These are phyloP conservation scores for Channa maculata DNA, from an alignment of 2,113 vertebrate species.

Conservation along the genomic window DNA sequence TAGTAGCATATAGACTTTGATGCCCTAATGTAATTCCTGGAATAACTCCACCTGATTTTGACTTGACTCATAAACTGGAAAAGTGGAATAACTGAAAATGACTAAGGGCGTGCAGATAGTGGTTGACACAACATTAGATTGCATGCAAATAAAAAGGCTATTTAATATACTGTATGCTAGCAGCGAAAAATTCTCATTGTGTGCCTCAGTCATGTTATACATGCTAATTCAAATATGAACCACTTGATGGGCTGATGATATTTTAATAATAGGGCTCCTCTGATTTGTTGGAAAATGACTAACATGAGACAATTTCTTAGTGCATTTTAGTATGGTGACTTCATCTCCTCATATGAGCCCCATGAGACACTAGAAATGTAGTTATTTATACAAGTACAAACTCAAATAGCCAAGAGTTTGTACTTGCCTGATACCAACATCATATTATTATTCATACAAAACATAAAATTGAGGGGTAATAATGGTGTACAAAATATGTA, in stretches of 20 bases:
- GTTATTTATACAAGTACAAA: too few species aligned
- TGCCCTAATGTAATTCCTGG: constrained; percentile 12
- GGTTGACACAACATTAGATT: not conserved
- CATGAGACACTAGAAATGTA: too few species aligned
- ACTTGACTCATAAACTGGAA: constrained; percentile 18
- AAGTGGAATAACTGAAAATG: not conserved
- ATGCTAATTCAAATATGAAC: not conserved
- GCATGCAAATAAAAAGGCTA: constrained; percentile 3
- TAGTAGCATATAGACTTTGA: not conserved
- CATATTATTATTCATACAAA: too few species aligned
- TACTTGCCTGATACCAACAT: too few species aligned
- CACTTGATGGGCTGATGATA: constrained; percentile 10
- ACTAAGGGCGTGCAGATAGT: constrained; percentile 6
- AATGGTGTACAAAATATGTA: too few species aligned
- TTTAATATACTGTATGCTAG: not conserved
- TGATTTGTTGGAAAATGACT: not conserved
- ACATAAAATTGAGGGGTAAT: too few species aligned
- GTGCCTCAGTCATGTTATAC: not conserved
- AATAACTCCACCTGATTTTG: constrained; percentile 11
- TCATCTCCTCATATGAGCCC: too few species aligned
- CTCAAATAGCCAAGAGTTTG: too few species aligned
- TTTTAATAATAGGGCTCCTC: not conserved
- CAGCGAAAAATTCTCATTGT: not conserved
- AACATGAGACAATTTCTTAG: not conserved
- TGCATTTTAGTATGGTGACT: not conserved